Evolutionary conservation across 1,140 invertebrate genomes (phyloP), one percentile per base, ranked within the genome.

Genomic region (Dreissena polymorpha): DNA sequence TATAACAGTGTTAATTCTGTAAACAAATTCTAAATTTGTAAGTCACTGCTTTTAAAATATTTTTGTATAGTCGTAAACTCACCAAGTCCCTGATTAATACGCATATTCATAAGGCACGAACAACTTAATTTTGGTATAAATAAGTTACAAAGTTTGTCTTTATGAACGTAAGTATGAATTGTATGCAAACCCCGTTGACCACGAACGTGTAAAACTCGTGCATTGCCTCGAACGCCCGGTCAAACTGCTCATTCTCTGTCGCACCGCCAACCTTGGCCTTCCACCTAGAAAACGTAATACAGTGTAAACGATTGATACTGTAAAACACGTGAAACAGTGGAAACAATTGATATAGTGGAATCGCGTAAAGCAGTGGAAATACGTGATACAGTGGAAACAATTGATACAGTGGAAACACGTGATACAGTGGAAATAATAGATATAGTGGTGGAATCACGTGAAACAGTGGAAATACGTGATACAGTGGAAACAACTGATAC

Each of bases 121-220:
- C n/a, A 13, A 16, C 16, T 29, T 18, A 70, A 18, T 18, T 49
- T 49, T 0, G 29, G 2, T 50, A 39, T 5, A 7, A 49, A 8
- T 50, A 13, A 13, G 12, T 14, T 10, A 14, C 50, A 72, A n/a
- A 72, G 6, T 8, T 51, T 14, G 13, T 50, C 55, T 23, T 72
- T 14, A 6, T 72, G 55, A 8, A 70, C 39, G 10, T 27, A 70
- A 29, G 12, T 23, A 12, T 71, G 10, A 71, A 71, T 10, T 2
- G 27, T 8, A 39, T 13, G 63, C 67, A 50, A 60, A 80, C 78
- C 49, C 78, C 78, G 29, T 80, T 80, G 0, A 72, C 67, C n/a
- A 80, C 57, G 72, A 80, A 80, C 55, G 64, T 53, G 57, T 80
- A 80, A 25, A 70, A 80, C 27, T 71, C 69, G 29, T 72, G 68